Conservation (phyloP, 2,797 vertebrate species). For the Triplophysa bombifrons region DNA sequence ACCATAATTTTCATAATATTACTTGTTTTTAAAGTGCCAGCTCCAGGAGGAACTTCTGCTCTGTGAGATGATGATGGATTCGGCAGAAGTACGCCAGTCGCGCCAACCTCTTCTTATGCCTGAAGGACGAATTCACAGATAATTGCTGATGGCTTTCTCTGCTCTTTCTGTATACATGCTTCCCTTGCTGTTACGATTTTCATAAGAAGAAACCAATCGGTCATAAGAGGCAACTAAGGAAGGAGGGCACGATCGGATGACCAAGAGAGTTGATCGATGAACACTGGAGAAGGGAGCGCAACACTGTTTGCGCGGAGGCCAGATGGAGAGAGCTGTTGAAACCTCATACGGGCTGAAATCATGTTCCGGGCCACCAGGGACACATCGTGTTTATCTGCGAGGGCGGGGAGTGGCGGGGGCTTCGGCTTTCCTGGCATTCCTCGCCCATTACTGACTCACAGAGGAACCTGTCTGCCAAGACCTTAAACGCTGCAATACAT, state of each 20-base stretch:
- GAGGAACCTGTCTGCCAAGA: constrained; percentile 66
- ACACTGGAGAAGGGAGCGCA: constrained; percentile 35
- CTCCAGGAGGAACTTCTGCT: background rate
- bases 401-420: constrained; percentile 15
- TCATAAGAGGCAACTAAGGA: constrained; percentile 27
- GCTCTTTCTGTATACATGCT: background rate
- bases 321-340: constrained; percentile 53
- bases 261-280: constrained; percentile 52
- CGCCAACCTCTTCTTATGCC: background rate
- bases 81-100: background rate
- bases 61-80: background rate
- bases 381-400: constrained; percentile 35
- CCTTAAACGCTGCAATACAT: constrained; percentile 46
- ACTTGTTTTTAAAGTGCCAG: background rate
- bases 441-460: constrained; percentile 57
- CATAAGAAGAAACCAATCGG: background rate
- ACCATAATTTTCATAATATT: constrained; percentile 25
- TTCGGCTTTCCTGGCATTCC: constrained; percentile 34
- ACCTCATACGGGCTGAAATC: constrained; percentile 46
- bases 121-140: background rate
- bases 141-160: constrained; percentile 12
- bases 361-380: constrained; percentile 44
- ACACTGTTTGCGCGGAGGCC: constrained; percentile 36
- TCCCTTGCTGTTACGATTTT: background rate
- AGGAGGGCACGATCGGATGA: constrained; percentile 47